These are phyloP conservation scores for Tragelaphus buxtoni DNA, from an alignment of 2,113 vertebrate genomes.

Conservation along the genomic window DNA sequence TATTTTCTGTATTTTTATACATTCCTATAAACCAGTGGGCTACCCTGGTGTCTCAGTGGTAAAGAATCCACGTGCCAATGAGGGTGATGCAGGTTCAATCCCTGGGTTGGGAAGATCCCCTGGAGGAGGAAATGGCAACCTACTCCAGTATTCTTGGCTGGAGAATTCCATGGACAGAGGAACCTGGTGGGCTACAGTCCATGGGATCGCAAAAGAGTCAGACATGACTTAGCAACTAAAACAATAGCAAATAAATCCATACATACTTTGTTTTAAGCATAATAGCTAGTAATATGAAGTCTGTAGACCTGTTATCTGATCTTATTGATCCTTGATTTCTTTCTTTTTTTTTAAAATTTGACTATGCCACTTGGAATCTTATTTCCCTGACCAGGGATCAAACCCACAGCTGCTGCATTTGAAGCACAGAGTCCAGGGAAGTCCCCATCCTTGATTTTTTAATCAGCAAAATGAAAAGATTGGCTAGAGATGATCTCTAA, in stretches of 20 bases:
- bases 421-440: not conserved
- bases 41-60: not conserved
- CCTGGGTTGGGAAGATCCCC: not conserved
- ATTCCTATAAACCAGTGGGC: not conserved
- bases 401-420: not conserved
- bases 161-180: not conserved
- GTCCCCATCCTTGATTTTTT: not conserved
- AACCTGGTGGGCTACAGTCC: not conserved
- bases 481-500: not conserved
- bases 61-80: accelerated
- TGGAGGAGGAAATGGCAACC: not conserved
- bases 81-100: accelerated
- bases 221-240: not conserved
- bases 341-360: not conserved
- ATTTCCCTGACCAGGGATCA: not conserved
- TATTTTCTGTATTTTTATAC: not conserved
- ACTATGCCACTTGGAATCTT: not conserved
- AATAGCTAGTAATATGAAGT: not conserved
- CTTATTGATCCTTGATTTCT: not conserved
- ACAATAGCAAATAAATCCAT: not conserved
- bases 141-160: not conserved
- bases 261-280: not conserved
- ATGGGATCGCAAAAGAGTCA: not conserved
- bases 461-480: not conserved
- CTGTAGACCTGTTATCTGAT: not conserved